Percentiles rank a stretch among this genome's conserved stretches.
These are phyloP conservation scores for Microplitis mediator DNA, from an alignment of 1,140 invertebrate genomes.

Conservation along the genomic window DNA sequence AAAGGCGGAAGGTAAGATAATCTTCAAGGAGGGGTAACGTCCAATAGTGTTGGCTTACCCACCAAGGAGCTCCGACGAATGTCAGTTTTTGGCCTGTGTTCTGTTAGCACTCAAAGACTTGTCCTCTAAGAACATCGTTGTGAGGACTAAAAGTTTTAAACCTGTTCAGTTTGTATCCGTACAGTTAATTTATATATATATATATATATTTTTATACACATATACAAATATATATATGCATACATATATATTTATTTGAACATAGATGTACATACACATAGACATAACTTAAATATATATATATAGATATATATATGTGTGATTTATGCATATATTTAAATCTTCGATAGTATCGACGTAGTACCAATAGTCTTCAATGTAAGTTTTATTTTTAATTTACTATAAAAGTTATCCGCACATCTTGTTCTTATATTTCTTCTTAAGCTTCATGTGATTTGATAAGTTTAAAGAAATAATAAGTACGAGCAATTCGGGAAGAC, in stretches of 20 bases:
- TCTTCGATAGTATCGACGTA: too few relatives aligned
- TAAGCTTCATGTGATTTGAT: not conserved
- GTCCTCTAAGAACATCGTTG: conserved; percentile 28
- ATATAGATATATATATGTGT: too few relatives aligned
- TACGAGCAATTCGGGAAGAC: too few relatives aligned
- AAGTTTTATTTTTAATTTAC: too few relatives aligned
- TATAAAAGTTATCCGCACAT: too few relatives aligned
- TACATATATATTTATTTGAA: too few relatives aligned
- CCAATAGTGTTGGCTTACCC: conserved; percentile 29
- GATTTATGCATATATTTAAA: too few relatives aligned
- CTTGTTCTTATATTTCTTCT: too few relatives aligned
- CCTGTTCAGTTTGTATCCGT: not conserved
- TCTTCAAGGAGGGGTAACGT: conserved; percentile 32
- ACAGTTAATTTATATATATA: not conserved
- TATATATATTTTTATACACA: not conserved
- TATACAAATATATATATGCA: too few relatives aligned
- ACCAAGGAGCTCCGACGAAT: conserved; percentile 36
- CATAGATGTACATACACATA: too few relatives aligned
- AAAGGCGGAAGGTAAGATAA: conserved; percentile 31
- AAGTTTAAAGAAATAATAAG: not conserved
- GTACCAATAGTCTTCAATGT: too few relatives aligned
- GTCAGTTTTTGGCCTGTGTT: conserved; percentile 49
- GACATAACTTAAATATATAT: too few relatives aligned
- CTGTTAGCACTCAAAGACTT: conserved; percentile 39
- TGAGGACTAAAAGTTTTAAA: conserved; percentile 26